A percentile compares a stretch with the other conserved stretches of the same genome.
Conservation (phyloP, 2,888 invertebrate genomes). For the Acholoe squamosa region DNA sequence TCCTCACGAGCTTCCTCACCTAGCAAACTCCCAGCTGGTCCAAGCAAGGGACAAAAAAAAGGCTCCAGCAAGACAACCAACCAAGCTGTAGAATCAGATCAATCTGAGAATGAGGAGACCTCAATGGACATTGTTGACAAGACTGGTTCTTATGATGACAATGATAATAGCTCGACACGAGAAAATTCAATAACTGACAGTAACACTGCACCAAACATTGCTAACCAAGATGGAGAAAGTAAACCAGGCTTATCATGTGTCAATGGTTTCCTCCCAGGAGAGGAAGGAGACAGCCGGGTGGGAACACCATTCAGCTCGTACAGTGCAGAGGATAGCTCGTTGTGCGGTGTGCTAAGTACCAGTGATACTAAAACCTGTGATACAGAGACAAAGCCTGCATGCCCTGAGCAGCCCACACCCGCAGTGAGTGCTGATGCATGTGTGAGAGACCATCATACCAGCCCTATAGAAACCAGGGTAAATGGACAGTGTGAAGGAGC, state of each 20-base stretch:
- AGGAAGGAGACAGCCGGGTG: neutral
- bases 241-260: neutral
- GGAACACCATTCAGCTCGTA: slow-evolving; percentile 12
- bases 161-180: neutral
- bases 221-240: neutral
- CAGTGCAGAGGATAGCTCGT: neutral
- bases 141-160: neutral
- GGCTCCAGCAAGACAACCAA: neutral
- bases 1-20: slow-evolving; percentile 46
- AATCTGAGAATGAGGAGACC: neutral
- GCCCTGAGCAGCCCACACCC: neutral
- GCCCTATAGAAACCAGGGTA: neutral
- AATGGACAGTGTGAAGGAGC: neutral
- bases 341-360: neutral
- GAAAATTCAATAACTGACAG: neutral
- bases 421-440: neutral
- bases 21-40: neutral
- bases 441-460: neutral
- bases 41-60: neutral
- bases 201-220: neutral
- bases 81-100: neutral
- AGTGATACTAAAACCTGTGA: slow-evolving; percentile 44
- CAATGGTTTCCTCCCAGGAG: neutral
- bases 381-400: slow-evolving; percentile 17
- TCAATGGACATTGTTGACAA: slow-evolving; percentile 12